Evolutionary conservation across 2,113 vertebrate species (phyloP).

Genomic region (Tragelaphus scriptus): DNA sequence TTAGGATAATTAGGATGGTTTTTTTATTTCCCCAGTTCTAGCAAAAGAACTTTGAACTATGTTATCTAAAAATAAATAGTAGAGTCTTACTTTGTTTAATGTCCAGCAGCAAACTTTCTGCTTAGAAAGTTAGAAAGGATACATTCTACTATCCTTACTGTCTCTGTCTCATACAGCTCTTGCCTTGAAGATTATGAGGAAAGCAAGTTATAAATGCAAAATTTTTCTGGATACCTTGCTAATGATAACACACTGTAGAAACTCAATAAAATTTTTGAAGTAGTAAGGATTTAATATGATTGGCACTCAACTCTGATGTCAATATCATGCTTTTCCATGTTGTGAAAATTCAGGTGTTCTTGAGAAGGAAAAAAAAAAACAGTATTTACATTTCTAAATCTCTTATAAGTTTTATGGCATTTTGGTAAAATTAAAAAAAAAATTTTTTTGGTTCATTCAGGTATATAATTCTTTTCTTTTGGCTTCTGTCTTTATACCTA

Average conservation of each 20-base stretch:
- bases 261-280: not conserved
- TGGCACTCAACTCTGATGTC: not conserved
- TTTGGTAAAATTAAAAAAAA: not conserved
- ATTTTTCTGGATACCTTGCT: not conserved
- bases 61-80: not conserved
- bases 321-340: not conserved
- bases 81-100: not conserved
- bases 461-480: not conserved
- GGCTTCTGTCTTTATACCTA: not conserved
- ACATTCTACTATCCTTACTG: not conserved
- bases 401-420: not conserved
- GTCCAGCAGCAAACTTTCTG: not conserved
- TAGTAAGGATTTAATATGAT: not conserved
- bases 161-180: not conserved
- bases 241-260: not conserved
- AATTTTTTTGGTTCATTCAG: no score
- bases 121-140: not conserved
- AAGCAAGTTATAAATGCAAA: not conserved
- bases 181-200: not conserved
- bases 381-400: not conserved
- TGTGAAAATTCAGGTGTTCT: not conserved
- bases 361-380: not conserved
- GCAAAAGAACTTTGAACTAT: not conserved
- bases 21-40: not conserved
- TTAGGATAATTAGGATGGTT: not conserved